Evolutionary conservation across 2,888 invertebrate species (phyloP).

Genomic region (Amorpha juglandis): DNA sequence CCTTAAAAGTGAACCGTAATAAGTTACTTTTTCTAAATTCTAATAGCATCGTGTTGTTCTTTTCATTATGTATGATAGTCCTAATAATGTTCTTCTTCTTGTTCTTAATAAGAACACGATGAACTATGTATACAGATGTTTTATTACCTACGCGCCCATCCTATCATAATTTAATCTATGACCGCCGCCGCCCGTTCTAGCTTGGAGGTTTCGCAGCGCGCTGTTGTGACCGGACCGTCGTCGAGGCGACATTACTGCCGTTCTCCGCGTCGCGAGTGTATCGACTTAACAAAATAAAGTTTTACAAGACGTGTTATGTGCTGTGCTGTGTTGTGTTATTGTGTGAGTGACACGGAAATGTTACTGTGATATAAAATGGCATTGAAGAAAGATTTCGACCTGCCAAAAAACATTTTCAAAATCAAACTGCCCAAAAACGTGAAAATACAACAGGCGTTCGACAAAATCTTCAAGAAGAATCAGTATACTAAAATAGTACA

Average conservation of each 20-base stretch:
- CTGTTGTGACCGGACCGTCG: constrained; percentile 78
- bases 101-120: not conserved
- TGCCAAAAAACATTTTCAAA: constrained; percentile 73
- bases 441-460: constrained; percentile 73
- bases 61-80: not conserved
- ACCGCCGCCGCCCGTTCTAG: constrained; percentile 55
- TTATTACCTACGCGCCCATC: constrained; percentile 42
- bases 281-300: constrained; percentile 48
- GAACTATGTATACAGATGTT: not conserved
- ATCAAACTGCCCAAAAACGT: constrained; percentile 62
- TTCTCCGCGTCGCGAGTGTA: constrained; percentile 49
- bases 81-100: too few species aligned
- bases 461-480: constrained; percentile 77
- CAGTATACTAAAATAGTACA: constrained; percentile 80
- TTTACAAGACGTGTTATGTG: constrained; percentile 34
- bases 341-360: constrained; percentile 73
- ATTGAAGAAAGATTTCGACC: constrained; percentile 78
- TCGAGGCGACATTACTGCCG: constrained; percentile 66
- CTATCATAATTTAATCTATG: constrained; percentile 57
- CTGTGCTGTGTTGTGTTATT: constrained; percentile 57
- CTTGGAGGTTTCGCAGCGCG: constrained; percentile 57
- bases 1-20: not conserved
- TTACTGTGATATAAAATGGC: constrained; percentile 75
- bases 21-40: not conserved
- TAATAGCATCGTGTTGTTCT: not conserved